Evolutionary conservation across 2,888 invertebrate species (phyloP), one percentile per base, ranked within the genome.

Genomic region (Crematogaster levior): DNA sequence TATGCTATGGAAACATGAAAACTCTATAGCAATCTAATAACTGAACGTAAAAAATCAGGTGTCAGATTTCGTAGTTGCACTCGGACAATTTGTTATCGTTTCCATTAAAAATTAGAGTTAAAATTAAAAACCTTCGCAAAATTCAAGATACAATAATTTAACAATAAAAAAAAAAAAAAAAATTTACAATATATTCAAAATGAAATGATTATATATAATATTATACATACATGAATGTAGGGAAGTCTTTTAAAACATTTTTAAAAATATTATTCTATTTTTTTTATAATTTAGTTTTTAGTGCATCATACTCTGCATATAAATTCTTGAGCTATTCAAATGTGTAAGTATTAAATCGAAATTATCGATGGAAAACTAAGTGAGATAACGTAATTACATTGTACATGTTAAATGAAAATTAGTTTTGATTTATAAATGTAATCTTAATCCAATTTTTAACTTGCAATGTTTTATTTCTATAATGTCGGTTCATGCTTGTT

Each of bases 31-130:
- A 43, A 56, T 70, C 56, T 34, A 66, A n/a, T 15, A 40, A 30
- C 43, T 53, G 68, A 53, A 37, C 40, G 43, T 77, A n/a, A 66
- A 77, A 73, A 77, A 77, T 56, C 51, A 68, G 40, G 21, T 53
- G 40, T 53, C 68, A 68, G 53, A 18, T 56, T 70, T 43, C 6
- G 12, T 34, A 65, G 66, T 48, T 37, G 24, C 30, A 7, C 3
- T 30, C 46, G 61, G 61, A 48, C 30, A 51, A 53, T 9, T 48
- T 53, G 77, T 77, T 68, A 70, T 56, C 18, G 9, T 12, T 27
- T 30, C 3, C 24, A 70, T 34, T 21, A n/a, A n/a, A n/a, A n/a
- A n/a, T 24, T 10, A 56, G 56, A 68, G 40, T 66, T 66, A 30
- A 66, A 77, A 53, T 56, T 37, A 48, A 24, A 48, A 63, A 48